Base-by-base conservation (phyloP, 92 coral and sea anemone genomes). In the Zoanthus sansibaricus region DNA sequence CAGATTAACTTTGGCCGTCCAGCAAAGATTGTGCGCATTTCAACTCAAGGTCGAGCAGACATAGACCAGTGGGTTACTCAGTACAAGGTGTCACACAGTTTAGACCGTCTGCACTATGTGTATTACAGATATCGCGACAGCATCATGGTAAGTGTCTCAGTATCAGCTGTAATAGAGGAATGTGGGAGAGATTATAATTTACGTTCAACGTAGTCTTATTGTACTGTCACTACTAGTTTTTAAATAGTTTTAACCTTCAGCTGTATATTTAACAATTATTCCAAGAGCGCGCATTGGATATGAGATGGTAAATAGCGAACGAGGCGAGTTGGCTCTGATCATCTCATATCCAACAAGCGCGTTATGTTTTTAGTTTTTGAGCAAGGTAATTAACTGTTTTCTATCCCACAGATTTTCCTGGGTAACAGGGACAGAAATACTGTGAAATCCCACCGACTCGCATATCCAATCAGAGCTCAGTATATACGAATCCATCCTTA, bases 51-150 rank as follows among this genome's bases (percentile, higher is more conserved):
- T 56, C 61, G 80, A 30, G 45, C 78, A 44, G 88, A 86, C n/a
- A 48, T 62, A 46, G 89, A 86, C 48, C 76, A 86, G 76, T 86
- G 89, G 89, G 83, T 86, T 52, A 76, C 73, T 46, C 66, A 67
- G 12, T 86, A 18, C 69, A 37, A 37, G 75, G 84, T 86, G 18
- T 25, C 82, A 0, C 69, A 86, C 89, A 76, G 76, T 21, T 59
- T 86, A 45, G 84, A 86, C 76, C 70, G 82, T 9, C 76, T 75
- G 1, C 68, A 76, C 7, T 86, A 73, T 47, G 83, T 71, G 32
- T 46, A 48, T 77, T 86, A 76, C 66, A 77, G 18, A 37, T 80
- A 80, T 66, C 85, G 59, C n/a, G 75, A 68, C 10, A 66, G 46
- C 20, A 12, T 64, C 61, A 47, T 42, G 45, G 85, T 80, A 16